phyloP scores from a whole-genome alignment of 2,888 invertebrate species.

The Ormyrus thymus region DNA sequence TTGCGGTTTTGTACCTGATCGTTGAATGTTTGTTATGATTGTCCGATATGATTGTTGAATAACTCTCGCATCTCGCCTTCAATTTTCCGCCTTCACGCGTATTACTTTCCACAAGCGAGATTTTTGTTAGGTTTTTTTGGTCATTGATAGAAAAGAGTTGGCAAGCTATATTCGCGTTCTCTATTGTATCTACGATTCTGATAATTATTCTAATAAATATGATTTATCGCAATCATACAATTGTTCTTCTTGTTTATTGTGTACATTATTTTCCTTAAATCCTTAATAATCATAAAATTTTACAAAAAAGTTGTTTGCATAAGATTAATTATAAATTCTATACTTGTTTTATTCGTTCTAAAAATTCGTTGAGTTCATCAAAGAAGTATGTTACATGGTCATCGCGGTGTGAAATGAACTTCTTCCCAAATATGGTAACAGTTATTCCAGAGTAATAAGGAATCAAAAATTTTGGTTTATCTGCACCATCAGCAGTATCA shows the following conservation, averaged over 20 bases:
- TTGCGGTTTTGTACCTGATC: not conserved
- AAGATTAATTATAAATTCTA: not conserved
- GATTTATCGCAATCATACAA: constrained; percentile 64
- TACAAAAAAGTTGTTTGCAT: not conserved
- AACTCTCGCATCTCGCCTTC: constrained; percentile 48
- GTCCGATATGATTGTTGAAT: constrained; percentile 44
- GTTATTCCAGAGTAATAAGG: too few relatives aligned
- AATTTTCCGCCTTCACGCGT: constrained; percentile 37
- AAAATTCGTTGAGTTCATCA: too few relatives aligned
- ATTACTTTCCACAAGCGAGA: constrained; percentile 48
- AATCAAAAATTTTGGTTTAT: too few relatives aligned
- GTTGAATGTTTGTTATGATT: constrained; percentile 47
- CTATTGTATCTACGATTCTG: constrained; percentile 71
- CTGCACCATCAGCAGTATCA: too few relatives aligned
- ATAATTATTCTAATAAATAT: constrained; percentile 72
- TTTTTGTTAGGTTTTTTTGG: constrained; percentile 46
- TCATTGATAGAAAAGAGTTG: constrained; percentile 59
- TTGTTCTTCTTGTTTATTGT: not conserved
- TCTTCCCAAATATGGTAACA: too few relatives aligned
- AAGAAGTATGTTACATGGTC: too few relatives aligned
- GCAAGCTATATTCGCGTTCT: constrained; percentile 68
- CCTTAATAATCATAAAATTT: constrained; percentile 8
- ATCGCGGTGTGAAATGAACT: too few relatives aligned
- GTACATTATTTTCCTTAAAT: too few relatives aligned
- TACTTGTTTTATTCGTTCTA: too few relatives aligned